Conservation (phyloP, 2,888 invertebrate genomes). For the Thereva nobilitata region DNA sequence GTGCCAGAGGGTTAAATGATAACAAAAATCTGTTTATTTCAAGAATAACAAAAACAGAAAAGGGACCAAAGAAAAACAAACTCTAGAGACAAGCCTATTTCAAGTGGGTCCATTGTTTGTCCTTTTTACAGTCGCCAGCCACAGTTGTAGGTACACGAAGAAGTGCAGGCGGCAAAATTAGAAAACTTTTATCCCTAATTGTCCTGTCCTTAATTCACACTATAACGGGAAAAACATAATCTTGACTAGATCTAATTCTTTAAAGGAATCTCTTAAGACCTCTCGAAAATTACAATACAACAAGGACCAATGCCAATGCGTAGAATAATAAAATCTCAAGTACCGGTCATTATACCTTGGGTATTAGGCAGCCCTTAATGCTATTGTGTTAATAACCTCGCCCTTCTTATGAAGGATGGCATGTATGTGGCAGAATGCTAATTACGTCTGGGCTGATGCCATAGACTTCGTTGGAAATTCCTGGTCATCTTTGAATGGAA, state of each 20-base stretch:
- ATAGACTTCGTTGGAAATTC: conserved; percentile 12
- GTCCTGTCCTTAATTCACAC: conserved; percentile 31
- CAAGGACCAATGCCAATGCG: not conserved
- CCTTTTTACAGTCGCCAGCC: conserved; percentile 29
- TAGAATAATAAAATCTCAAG: conserved; percentile 28
- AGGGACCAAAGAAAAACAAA: conserved; percentile 24
- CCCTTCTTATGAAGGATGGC: not conserved
- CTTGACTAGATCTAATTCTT: conserved; percentile 24
- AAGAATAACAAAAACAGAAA: conserved; percentile 19
- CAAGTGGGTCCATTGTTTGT: conserved; percentile 21
- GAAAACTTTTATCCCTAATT: conserved; percentile 25
- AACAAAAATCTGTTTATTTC: conserved; percentile 17
- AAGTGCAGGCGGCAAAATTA: conserved; percentile 12
- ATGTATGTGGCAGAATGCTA: conserved; percentile 7
- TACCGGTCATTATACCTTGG: conserved; percentile 20
- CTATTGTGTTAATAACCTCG: conserved; percentile 27
- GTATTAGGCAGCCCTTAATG: conserved; percentile 18
- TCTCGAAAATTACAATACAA: conserved; percentile 26
- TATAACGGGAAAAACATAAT: conserved; percentile 26
- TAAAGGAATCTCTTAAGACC: conserved; percentile 23
- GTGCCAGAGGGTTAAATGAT: not conserved
- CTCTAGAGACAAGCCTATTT: conserved; percentile 28
- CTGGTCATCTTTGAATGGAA: too few species aligned
- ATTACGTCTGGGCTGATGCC: conserved; percentile 16
- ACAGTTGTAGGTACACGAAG: not conserved